phyloP scores from a whole-genome alignment of 2,888 invertebrate species.

The Lepidocyrtinus sp. region DNA sequence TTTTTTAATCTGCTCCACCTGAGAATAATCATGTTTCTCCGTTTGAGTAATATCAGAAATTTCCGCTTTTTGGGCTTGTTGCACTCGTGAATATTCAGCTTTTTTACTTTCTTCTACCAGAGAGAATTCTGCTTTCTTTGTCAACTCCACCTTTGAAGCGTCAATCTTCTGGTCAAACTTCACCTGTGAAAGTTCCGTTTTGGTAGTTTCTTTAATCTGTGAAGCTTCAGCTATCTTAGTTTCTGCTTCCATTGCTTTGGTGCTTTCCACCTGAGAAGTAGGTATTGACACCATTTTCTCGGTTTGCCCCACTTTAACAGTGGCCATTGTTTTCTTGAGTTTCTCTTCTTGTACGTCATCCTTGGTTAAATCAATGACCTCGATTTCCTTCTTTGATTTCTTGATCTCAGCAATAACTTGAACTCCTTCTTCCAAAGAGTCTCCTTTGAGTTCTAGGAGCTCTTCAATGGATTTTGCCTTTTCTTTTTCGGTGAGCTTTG shows the following conservation, averaged over 20 bases:
- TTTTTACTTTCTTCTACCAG: no score
- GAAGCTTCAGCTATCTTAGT: neutral
- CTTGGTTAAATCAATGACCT: constrained; percentile 25
- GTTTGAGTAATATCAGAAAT: neutral
- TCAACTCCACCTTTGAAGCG: no score
- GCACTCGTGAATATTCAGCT: no score
- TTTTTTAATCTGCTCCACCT: no score
- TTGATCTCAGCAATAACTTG: constrained; percentile 27
- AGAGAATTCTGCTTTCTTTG: no score
- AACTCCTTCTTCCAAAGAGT: constrained; percentile 74
- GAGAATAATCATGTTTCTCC: neutral
- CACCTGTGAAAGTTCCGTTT: no score
- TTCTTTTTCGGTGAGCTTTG: constrained; percentile 55
- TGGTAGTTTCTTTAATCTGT: no score
- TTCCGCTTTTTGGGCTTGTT: neutral
- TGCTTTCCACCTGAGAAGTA: no score
- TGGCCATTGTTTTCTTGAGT: no score
- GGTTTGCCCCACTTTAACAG: no score
- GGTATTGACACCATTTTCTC: no score
- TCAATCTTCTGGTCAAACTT: no score
- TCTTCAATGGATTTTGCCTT: constrained; percentile 75
- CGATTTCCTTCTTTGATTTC: constrained; percentile 29
- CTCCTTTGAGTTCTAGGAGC: constrained; percentile 83
- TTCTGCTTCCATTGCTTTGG: constrained; percentile 18
- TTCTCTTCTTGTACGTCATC: neutral